A percentile compares a stretch with the other conserved stretches of the same genome.
phyloP scores from a whole-genome alignment of 2,888 invertebrate species.

The Hoplodrina ambigua region DNA sequence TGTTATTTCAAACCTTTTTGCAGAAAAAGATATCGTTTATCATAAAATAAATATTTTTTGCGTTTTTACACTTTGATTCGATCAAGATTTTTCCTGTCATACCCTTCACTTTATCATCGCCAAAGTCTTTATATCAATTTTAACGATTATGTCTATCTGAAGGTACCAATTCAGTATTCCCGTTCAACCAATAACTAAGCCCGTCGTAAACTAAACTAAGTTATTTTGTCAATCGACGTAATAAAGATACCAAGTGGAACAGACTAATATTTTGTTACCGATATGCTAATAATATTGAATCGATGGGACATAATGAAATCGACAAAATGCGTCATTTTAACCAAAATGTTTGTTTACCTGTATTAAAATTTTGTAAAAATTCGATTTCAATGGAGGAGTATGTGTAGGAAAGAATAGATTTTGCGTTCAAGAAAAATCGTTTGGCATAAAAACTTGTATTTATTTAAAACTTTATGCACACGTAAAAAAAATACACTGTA shows the following conservation, averaged over 20 bases:
- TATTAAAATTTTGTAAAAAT: no score
- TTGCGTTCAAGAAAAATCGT: no score
- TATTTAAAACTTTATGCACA: no score
- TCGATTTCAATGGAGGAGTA: no score
- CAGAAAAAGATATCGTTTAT: no score
- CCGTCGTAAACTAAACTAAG: slow-evolving; percentile 52
- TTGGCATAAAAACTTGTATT: neutral
- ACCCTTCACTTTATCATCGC: neutral
- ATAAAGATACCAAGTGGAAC: slow-evolving; percentile 55
- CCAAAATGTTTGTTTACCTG: neutral
- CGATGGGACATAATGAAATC: slow-evolving; percentile 37
- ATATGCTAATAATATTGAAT: slow-evolving; percentile 48
- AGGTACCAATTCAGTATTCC: slow-evolving; percentile 21
- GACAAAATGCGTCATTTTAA: slow-evolving; percentile 26
- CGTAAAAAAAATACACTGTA: no score
- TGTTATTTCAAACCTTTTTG: no score
- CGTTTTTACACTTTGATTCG: neutral
- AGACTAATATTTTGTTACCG: slow-evolving; percentile 50
- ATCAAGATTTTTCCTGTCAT: neutral
- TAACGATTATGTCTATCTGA: slow-evolving; percentile 24
- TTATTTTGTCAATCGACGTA: slow-evolving; percentile 59
- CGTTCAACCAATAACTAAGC: slow-evolving; percentile 20
- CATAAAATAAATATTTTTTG: neutral
- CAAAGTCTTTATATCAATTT: slow-evolving; percentile 12
- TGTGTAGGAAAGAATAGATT: no score